These are phyloP conservation scores for Rousettus madagascariensis DNA, from an alignment of 2,797 vertebrate genomes.

Conservation along the genomic window DNA sequence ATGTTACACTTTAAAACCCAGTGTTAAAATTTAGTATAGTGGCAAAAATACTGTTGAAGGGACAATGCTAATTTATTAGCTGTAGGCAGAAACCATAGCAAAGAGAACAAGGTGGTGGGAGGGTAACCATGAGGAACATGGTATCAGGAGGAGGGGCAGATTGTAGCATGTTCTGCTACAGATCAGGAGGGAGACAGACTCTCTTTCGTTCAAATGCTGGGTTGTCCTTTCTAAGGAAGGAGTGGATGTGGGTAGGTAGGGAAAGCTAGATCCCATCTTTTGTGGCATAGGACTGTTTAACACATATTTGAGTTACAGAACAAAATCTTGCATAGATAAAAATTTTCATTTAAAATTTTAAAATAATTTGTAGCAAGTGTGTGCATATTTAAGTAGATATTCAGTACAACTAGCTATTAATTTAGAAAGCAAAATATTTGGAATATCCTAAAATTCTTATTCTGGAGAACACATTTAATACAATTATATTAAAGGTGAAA, in stretches of 20 bases:
- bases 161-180: accelerated
- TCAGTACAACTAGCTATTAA: not conserved
- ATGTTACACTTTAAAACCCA: not conserved
- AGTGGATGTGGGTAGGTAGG: not conserved
- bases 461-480: not conserved
- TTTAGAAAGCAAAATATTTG: not conserved
- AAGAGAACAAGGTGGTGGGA: not conserved
- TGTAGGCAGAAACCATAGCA: not conserved
- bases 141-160: not conserved
- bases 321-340: not conserved
- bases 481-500: not conserved
- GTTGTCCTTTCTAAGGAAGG: not conserved
- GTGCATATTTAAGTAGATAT: not conserved
- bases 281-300: not conserved
- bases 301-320: not conserved
- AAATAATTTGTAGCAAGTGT: not conserved
- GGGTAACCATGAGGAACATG: not conserved
- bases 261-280: not conserved
- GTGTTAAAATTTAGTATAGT: not conserved
- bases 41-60: not conserved
- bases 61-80: not conserved
- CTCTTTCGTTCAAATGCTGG: not conserved
- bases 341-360: not conserved
- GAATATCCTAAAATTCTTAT: not conserved
- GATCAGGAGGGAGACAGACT: not conserved